Base-by-base conservation (phyloP, 2,797 vertebrate genomes). In the Rhinella marina region DNA sequence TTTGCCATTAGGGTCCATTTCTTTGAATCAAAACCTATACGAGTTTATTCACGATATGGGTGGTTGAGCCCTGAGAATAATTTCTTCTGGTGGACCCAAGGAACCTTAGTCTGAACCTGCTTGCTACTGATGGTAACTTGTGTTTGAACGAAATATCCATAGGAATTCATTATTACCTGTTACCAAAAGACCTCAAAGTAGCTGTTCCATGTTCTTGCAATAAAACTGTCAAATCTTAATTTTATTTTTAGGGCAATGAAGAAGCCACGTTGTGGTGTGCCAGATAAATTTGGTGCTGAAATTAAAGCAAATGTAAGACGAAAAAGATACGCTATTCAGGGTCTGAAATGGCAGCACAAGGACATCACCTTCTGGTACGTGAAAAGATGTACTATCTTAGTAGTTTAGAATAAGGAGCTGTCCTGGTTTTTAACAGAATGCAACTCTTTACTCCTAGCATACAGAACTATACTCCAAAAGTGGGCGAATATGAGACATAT, bases 391-490 rank as follows among this genome's bases (percentile, higher is more conserved):
- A 14, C 16, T 77, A 17, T 0, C 21, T 0, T 27, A 64, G 66
- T 3, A 19, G 6, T 27, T 52, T 27, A 62, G 32, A 27, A 48
- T 75, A 50, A 21, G 0, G 41, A 29, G 11, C 41, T 29, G 25
- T 50, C 16, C n/a, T 85, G 16, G 1, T 23, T 81, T 76, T 76
- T 85, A 85, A 41, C 32, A 21, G 13, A 25, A 4, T 66, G 54
- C 21, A 48, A 17, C 8, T 84, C 3, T 89, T 90, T 92, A 73
- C 83, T 90, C 72, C 57, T 93, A 99, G 98, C 93, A 99, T 99
- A 93, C 94, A 98, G 95, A 99, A 98, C 92, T 97, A 96, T 92
- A 97, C 96, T 10, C 96, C 98, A 0, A 98, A 98, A 92, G 93
- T 98, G 10, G 98, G 98, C 0, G 96, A 98, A 54, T 93, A 90